A percentile compares a stretch with the other conserved stretches of the same genome.
Conservation (phyloP, 2,113 vertebrate genomes). For the Pyxicephalus adspersus region DNA sequence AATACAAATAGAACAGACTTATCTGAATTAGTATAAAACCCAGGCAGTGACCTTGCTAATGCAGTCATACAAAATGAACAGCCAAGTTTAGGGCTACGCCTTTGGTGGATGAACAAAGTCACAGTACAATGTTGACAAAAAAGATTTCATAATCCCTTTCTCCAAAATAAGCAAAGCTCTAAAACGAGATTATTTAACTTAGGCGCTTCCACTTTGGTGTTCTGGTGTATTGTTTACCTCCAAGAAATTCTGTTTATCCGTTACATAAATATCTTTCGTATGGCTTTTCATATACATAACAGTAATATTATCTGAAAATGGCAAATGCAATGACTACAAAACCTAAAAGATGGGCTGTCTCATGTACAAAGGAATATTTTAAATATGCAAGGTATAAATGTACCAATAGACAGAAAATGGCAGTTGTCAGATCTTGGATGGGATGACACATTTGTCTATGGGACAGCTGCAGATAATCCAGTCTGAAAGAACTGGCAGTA, state of each 20-base stretch:
- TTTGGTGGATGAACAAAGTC: constrained; percentile 31
- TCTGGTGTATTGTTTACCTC: constrained; percentile 38
- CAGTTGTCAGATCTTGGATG: too few relatives aligned
- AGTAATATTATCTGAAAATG: constrained; percentile 2
- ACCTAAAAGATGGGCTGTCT: background rate
- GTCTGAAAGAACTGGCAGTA: too few relatives aligned
- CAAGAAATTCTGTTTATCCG: constrained; percentile 26
- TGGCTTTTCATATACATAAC: background rate
- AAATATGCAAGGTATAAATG: too few relatives aligned
- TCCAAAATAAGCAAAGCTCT: constrained; percentile 49
- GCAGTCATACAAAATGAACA: constrained; percentile 21
- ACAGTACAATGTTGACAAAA: constrained; percentile 55
- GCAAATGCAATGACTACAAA: background rate
- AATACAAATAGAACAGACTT: background rate
- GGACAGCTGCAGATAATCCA: too few relatives aligned
- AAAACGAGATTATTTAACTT: constrained; percentile 50
- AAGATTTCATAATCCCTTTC: constrained; percentile 52
- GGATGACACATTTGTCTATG: too few relatives aligned
- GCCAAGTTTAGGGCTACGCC: constrained; percentile 49
- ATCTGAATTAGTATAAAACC: constrained; percentile 10
- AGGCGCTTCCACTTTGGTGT: constrained; percentile 40
- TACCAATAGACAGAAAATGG: too few relatives aligned
- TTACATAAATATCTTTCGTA: constrained; percentile 37
- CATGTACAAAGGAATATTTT: too few relatives aligned
- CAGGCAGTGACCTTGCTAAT: constrained; percentile 31